Base-by-base conservation (phyloP, 2,888 invertebrate species). In the Caenorhabditis imperialis region DNA sequence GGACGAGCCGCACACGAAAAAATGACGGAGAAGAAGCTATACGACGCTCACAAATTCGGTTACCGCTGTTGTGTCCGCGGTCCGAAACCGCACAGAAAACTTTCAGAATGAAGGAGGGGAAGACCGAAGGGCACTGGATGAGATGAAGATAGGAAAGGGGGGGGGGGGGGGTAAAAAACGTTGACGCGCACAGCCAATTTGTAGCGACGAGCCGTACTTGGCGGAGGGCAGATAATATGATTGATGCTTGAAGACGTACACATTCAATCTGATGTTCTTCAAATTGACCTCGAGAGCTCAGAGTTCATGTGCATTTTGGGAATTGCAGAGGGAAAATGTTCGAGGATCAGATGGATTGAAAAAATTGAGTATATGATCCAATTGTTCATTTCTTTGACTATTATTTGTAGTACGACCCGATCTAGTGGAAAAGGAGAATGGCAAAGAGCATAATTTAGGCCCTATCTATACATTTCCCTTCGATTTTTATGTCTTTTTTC, bases 241-340 rank as follows among this genome's bases (percentile, higher is more conserved):
- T 65, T 65, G 65, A 65, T 65, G 65, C 54, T 65, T 55, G 65
- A 65, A 55, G 55, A 55, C 27, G 37, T 45, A 44, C 25, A 50
- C 57, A 33, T 53, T 51, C 47, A 48, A 57, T 57, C 30, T 10
- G 25, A 67, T 57, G 57, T 67, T 67, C 67, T 57, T 25, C 5
- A 20, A 44, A 44, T 54, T 16, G 20, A 25, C 35, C 37, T 22
- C 18, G 7, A 23, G 37, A 35, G 57, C 23, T 67, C 51, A 67
- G 14, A 65, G 55, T 33, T 65, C 55, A 48, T n/a, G n/a, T n/a
- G n/a, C n/a, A n/a, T n/a, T n/a, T n/a, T n/a, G n/a, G n/a, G n/a
- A n/a, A n/a, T n/a, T n/a, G n/a, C n/a, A n/a, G n/a, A n/a, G n/a
- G n/a, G n/a, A n/a, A n/a, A n/a, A n/a, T n/a, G n/a, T n/a, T n/a